These are phyloP conservation scores for Sesia apiformis DNA, from an alignment of 2,888 invertebrate species.

Conservation along the genomic window DNA sequence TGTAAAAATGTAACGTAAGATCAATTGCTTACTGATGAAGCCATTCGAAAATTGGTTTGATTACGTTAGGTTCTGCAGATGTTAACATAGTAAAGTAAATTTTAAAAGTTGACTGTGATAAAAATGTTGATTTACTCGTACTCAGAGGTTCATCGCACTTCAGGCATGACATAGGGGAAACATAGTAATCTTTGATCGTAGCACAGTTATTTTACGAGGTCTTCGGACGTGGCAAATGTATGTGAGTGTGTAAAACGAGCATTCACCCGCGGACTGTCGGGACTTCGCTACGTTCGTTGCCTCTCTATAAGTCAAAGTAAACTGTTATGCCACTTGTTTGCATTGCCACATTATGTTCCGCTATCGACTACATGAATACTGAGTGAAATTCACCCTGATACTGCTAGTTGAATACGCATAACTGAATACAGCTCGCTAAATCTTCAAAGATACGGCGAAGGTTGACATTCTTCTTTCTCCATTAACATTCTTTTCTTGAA, in stretches of 20 bases:
- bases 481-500: constrained; percentile 59
- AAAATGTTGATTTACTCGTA: too few relatives aligned
- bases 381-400: too few relatives aligned
- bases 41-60: too few relatives aligned
- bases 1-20: too few relatives aligned
- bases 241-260: constrained; percentile 21
- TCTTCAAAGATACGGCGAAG: constrained; percentile 33
- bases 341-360: too few relatives aligned
- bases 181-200: neutral
- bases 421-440: constrained; percentile 31
- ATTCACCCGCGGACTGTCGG: constrained; percentile 24
- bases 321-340: too few relatives aligned
- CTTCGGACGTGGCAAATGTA: constrained; percentile 9
- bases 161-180: neutral
- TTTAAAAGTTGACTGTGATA: too few relatives aligned
- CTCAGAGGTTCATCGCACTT: neutral
- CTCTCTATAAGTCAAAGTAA: constrained; percentile 15
- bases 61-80: too few relatives aligned
- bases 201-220: neutral
- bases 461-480: constrained; percentile 50
- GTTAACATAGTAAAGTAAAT: too few relatives aligned
- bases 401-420: too few relatives aligned
- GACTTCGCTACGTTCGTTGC: constrained; percentile 14
- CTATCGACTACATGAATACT: too few relatives aligned
- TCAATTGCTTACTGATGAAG: too few relatives aligned